Evolutionary conservation across 2,888 invertebrate genomes (phyloP), one percentile per base, ranked within the genome.

Genomic region (Synergus japonicus): DNA sequence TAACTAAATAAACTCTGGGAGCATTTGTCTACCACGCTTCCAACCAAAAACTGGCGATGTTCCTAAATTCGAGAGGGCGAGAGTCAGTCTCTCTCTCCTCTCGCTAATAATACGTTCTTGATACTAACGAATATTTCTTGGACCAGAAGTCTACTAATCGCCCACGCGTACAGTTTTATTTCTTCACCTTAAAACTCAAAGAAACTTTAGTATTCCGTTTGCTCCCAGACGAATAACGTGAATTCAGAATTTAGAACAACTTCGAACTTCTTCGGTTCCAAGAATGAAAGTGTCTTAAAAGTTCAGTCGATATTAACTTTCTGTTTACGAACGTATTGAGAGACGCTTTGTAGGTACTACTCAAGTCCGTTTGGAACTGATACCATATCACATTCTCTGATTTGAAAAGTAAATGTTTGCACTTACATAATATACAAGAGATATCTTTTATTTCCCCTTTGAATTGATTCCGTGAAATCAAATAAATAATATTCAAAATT

Each of bases 121-220:
- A 73, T 73, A 49, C 73, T 10, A 73, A 73, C 49, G 54, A 73
- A 73, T 73, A 49, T 37, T 15, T 73, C 54, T 73, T 73, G 73
- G 78, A 78, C 79, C 78, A 66, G 78, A 67, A 37, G 78, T 66
- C 46, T 73, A 46, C 79, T 49, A 77, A 77, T 78, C 87, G 86
- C 88, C 87, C 85, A 88, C 88, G 85, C 13, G 9, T 49, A 46
- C 67, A 69, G 78, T 82, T 82, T 82, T 67, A 77, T 83, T 85
- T 82, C 81, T 84, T 81, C 82, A 83, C 82, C 83, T 82, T 80
- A 84, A 87, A 86, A 81, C 82, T 66, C 83, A 79, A 82, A 84
- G 81, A 83, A 81, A 87, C 86, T 88, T 88, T 86, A 90, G 90
- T 90, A 85, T 86, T 82, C 80, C 84, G 84, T 81, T 86, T 87